phyloP scores from a whole-genome alignment of 1,140 invertebrate species.

The Drosophila funebris region DNA sequence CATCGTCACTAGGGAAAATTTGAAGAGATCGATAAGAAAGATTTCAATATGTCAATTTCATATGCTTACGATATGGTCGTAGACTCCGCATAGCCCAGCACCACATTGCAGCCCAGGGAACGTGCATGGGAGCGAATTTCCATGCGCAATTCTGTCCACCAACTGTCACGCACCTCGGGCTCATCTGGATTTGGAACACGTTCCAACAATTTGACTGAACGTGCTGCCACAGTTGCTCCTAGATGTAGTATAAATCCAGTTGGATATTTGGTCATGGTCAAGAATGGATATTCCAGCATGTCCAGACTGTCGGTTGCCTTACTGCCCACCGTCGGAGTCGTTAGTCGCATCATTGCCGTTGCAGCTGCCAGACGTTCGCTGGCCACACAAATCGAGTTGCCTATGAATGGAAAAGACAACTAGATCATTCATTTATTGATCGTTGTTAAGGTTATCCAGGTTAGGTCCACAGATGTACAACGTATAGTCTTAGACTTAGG shows the following conservation, averaged over 20 bases:
- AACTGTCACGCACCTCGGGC: slow-evolving; percentile 94
- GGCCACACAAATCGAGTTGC: slow-evolving; percentile 81
- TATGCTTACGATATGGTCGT: slow-evolving; percentile 92
- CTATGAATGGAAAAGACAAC: slow-evolving; percentile 45
- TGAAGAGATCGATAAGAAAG: background rate
- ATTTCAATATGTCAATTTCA: background rate
- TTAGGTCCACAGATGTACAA: slow-evolving; percentile 42
- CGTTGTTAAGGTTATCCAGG: background rate
- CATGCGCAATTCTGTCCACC: slow-evolving; percentile 98
- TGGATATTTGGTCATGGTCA: slow-evolving; percentile 96
- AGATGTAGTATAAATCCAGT: slow-evolving; percentile 94
- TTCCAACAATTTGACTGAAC: slow-evolving; percentile 95
- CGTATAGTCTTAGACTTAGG: slow-evolving; percentile 16
- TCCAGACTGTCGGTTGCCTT: slow-evolving; percentile 89
- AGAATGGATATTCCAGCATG: slow-evolving; percentile 97
- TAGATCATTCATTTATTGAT: background rate
- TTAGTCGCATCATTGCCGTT: slow-evolving; percentile 84
- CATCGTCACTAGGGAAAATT: slow-evolving; percentile 90
- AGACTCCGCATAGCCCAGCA: slow-evolving; percentile 95
- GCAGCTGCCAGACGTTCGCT: slow-evolving; percentile 78
- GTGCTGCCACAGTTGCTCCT: slow-evolving; percentile 94
- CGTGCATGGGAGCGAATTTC: slow-evolving; percentile 96
- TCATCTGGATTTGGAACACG: slow-evolving; percentile 92
- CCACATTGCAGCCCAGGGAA: slow-evolving; percentile 95
- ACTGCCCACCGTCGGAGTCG: slow-evolving; percentile 70